Conservation (phyloP, 2,888 invertebrate genomes). For the Cheilosia grossa region DNA sequence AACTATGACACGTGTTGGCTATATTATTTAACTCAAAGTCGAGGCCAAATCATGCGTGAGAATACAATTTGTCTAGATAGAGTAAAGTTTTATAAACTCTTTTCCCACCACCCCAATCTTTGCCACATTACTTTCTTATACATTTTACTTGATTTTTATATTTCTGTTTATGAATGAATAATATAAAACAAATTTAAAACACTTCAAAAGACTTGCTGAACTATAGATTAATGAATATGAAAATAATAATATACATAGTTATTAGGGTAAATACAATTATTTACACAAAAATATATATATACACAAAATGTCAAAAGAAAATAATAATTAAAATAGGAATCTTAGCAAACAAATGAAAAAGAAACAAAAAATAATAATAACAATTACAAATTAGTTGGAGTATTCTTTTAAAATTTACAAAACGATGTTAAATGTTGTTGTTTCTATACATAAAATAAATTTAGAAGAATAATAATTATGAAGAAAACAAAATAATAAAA, state of each 20-base stretch:
- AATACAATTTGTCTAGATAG: slow-evolving; percentile 24
- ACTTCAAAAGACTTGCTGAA: slow-evolving; percentile 75
- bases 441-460: slow-evolving; percentile 71
- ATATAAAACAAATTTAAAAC: slow-evolving; percentile 46
- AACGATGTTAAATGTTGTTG: slow-evolving; percentile 72
- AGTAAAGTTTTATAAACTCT: slow-evolving; percentile 14
- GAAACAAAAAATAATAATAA: slow-evolving; percentile 28
- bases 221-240: slow-evolving; percentile 65
- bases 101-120: slow-evolving; percentile 52
- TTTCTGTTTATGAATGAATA: slow-evolving; percentile 18
- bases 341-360: slow-evolving; percentile 34
- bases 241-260: slow-evolving; percentile 36
- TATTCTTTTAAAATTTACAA: slow-evolving; percentile 73
- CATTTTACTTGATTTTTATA: not conserved
- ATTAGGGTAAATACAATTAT: slow-evolving; percentile 72
- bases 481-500: slow-evolving; percentile 34
- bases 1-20: slow-evolving; percentile 12
- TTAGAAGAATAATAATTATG: slow-evolving; percentile 18
- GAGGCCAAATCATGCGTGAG: not conserved
- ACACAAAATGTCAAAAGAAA: slow-evolving; percentile 38
- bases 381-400: slow-evolving; percentile 44
- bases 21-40: slow-evolving; percentile 4
- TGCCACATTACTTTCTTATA: slow-evolving; percentile 21
- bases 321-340: slow-evolving; percentile 20
- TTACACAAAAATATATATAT: slow-evolving; percentile 62